phyloP scores from a whole-genome alignment of 1,140 invertebrate species.

The Sarcophaga peregrina region DNA sequence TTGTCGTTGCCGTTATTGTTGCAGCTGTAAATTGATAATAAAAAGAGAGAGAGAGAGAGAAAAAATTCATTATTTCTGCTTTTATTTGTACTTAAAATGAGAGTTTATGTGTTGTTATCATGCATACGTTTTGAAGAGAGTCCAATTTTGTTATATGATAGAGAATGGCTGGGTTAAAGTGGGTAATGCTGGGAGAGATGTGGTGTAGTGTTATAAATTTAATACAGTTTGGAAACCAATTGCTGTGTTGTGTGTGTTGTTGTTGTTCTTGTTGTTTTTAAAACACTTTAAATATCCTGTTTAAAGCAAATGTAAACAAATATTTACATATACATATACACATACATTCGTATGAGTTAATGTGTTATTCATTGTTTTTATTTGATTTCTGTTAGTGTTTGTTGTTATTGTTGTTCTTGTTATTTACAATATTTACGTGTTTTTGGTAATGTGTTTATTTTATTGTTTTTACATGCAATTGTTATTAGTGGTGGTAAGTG shows the following conservation, averaged over 20 bases:
- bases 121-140: background rate
- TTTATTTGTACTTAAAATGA: background rate
- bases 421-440: background rate
- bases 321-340: too few relatives aligned
- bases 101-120: background rate
- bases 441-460: background rate
- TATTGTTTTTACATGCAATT: background rate
- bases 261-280: background rate
- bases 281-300: constrained; percentile 11
- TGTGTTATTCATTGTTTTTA: background rate
- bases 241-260: background rate
- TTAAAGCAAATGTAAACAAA: background rate
- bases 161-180: background rate
- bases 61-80: background rate
- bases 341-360: too few relatives aligned
- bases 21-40: background rate
- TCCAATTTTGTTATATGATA: background rate
- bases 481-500: background rate
- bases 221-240: constrained; percentile 9
- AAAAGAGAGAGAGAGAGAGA: background rate
- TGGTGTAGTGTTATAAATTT: background rate
- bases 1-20: background rate
- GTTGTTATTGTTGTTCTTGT: background rate
- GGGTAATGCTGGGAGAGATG: background rate
- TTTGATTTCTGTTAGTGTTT: background rate